phyloP scores from a whole-genome alignment of 2,113 vertebrate species.

The Cephalopholis sonnerati region DNA sequence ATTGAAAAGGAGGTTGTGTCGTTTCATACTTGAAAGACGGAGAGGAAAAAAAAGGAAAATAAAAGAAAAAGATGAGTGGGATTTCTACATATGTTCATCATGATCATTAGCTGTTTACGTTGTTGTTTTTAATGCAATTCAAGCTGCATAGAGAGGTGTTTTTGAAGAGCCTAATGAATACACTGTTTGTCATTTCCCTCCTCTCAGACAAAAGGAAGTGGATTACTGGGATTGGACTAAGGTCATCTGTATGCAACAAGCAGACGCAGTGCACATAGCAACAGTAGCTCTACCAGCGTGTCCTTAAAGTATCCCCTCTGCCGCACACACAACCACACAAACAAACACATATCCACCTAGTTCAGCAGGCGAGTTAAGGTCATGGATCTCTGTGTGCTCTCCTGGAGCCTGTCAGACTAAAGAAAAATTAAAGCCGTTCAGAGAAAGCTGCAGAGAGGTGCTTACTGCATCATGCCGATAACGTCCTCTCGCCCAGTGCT shows the following conservation, averaged over 20 bases:
- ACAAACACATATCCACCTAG: slow-evolving; percentile 37
- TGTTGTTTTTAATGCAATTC: slow-evolving; percentile 38
- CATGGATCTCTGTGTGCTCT: slow-evolving; percentile 39
- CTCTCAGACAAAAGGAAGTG: slow-evolving; percentile 52
- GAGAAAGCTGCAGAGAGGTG: slow-evolving; percentile 43
- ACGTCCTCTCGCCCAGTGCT: slow-evolving; percentile 37
- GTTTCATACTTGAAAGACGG: slow-evolving; percentile 39
- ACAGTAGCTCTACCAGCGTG: slow-evolving; percentile 44
- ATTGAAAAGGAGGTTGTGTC: slow-evolving; percentile 53
- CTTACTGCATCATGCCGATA: slow-evolving; percentile 71
- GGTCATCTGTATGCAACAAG: slow-evolving; percentile 67
- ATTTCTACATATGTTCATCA: slow-evolving; percentile 37
- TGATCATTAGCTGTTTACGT: slow-evolving; percentile 54
- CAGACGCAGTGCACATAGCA: slow-evolving; percentile 40
- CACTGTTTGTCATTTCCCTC: slow-evolving; percentile 35
- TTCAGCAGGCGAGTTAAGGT: slow-evolving; percentile 50
- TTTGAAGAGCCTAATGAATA: slow-evolving; percentile 36
- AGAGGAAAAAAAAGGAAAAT: background rate
- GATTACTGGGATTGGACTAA: slow-evolving; percentile 45
- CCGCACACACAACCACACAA: slow-evolving; percentile 38
- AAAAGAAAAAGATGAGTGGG: slow-evolving; percentile 27
- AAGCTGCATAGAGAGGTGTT: slow-evolving; percentile 21
- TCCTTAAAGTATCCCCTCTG: slow-evolving; percentile 50
- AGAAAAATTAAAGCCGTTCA: slow-evolving; percentile 60
- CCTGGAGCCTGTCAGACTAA: slow-evolving; percentile 53